Evolutionary conservation across 2,797 vertebrate genomes (phyloP).

Genomic region (Urophycis tenuis): DNA sequence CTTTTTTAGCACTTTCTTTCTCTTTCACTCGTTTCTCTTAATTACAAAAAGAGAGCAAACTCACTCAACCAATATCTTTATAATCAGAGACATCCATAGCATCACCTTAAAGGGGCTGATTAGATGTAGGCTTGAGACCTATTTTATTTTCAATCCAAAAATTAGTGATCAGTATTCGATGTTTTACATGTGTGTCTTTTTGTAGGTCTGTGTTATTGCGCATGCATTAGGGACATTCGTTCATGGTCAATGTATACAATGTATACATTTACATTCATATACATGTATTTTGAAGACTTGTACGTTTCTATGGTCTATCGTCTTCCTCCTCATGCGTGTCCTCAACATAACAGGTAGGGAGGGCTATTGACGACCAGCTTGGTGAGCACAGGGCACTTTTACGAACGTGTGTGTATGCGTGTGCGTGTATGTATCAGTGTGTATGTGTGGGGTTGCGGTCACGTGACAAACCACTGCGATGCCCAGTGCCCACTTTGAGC

Average conservation of each 20-base stretch:
- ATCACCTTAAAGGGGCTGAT: too few species aligned
- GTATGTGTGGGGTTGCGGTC: neutral
- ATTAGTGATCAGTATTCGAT: too few species aligned
- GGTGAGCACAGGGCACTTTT: neutral
- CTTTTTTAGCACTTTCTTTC: neutral
- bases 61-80: too few species aligned
- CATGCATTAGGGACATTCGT: neutral
- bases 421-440: neutral
- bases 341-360: neutral
- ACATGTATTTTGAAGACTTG: neutral
- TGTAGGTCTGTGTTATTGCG: too few species aligned
- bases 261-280: neutral
- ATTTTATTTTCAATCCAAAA: too few species aligned
- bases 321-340: neutral
- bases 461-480: neutral
- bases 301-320: neutral
- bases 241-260: neutral
- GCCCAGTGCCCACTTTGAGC: neutral
- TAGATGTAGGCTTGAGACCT: too few species aligned
- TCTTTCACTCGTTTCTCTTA: neutral
- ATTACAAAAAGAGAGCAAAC: too few species aligned
- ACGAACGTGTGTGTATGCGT: neutral
- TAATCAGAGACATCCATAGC: too few species aligned
- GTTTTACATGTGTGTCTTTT: too few species aligned
- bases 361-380: neutral